Evolutionary conservation across 2,888 invertebrate genomes (phyloP), one percentile per base, ranked within the genome.

Genomic region (Melipona bicolor): DNA sequence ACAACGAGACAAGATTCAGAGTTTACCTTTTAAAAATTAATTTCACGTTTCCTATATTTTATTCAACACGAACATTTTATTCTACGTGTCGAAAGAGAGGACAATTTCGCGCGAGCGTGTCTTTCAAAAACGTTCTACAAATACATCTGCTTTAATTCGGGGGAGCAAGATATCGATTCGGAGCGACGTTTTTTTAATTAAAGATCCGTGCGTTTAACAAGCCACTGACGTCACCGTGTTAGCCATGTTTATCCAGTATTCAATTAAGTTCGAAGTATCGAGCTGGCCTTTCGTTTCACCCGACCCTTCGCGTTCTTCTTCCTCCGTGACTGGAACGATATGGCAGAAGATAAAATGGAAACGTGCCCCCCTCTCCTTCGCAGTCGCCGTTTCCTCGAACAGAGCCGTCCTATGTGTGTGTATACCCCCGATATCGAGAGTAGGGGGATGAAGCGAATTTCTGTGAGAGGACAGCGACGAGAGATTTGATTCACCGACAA

Each of bases 291-390:
- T 79, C 61, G 24, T 62, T 32, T 75, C 52, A 21, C n/a, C 27
- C 69, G 19, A 77, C 52, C 68, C 62, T 54, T 50, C 27, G 27
- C 24, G 81, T 83, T 74, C 75, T 67, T 83, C 71, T 59, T 77
- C 69, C 59, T 32, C 21, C 4, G 67, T 21, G 70, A 1, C 59
- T 61, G 59, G 72, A 86, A 73, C 56, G 77, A 77, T 82, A 85
- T 70, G 71, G 67, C 76, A 24, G 80, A 81, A 81, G 78, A 81
- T 87, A 88, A 88, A 88, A 85, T 84, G 73, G 79, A 77, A 81
- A 86, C 81, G 83, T 82, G 76, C 36, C 49, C 59, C 36, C 6
- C 32, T 1, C 6, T 9, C 76, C 80, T 19, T 75, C 62, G 71
- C 61, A 49, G 74, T 74, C 76, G 65, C 24, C 85, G 71, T 80